Percentiles rank a stretch among this genome's conserved stretches.
These are phyloP conservation scores for Xylota sylvarum DNA, from an alignment of 2,888 invertebrate genomes.

Conservation along the genomic window DNA sequence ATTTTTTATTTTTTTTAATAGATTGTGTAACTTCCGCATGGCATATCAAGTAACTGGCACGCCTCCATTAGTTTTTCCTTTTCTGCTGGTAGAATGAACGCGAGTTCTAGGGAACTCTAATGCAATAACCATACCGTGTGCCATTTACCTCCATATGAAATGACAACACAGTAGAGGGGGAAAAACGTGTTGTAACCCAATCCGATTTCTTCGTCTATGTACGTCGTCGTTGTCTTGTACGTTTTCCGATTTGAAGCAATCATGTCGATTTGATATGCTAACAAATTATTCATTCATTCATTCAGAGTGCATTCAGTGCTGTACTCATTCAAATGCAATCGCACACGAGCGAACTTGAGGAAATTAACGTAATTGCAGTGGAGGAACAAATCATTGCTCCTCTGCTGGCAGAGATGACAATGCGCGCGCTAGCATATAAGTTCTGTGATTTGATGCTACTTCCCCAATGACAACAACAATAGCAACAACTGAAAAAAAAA, in stretches of 20 bases:
- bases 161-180: conserved; percentile 14
- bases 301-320: conserved; percentile 10
- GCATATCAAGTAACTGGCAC: conserved; percentile 57
- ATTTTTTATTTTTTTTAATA: conserved; percentile 22
- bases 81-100: conserved; percentile 24
- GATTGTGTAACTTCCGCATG: conserved; percentile 66
- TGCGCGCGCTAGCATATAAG: neutral
- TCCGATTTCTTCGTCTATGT: conserved; percentile 48
- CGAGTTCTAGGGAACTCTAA: conserved; percentile 54
- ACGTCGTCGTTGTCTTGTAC: conserved; percentile 16
- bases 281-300: conserved; percentile 67
- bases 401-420: conserved; percentile 22
- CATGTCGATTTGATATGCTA: conserved; percentile 70
- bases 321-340: conserved; percentile 38
- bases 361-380: conserved; percentile 59
- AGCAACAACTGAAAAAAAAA: conserved; percentile 3
- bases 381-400: conserved; percentile 48
- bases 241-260: conserved; percentile 58
- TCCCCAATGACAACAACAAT: conserved; percentile 13
- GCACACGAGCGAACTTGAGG: conserved; percentile 10
- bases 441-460: conserved; percentile 2
- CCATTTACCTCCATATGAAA: conserved; percentile 49
- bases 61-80: conserved; percentile 38
- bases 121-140: conserved; percentile 46
- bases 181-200: conserved; percentile 64